Base-by-base conservation (phyloP, 2,113 vertebrate genomes). In the Platysternon megacephalum region DNA sequence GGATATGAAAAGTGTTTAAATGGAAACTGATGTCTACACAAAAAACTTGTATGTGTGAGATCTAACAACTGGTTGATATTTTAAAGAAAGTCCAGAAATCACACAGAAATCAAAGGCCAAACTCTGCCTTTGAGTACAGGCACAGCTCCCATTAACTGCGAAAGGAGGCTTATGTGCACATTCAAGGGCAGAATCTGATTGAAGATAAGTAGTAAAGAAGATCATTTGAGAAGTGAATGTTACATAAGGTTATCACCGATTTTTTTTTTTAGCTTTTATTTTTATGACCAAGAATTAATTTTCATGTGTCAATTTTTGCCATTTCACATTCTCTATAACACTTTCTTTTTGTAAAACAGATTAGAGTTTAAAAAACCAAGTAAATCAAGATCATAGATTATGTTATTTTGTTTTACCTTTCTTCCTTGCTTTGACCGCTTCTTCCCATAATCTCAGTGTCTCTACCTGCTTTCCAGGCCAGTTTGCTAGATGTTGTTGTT, bases 391-490 rank as follows among this genome's bases (percentile, higher is more conserved):
- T 1, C 0, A 0, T 2, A 84, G 76, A 0, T 22, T 39, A 35
- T 21, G n/a, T 72, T 72, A 87, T 22, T 96, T 79, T 92, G 84
- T 61, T 98, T 98, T 98, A 98, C 98, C 98, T 98, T 98, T 98
- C 97, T 98, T 98, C 91, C 98, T 98, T 0, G 98, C 98, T 98
- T 98, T 98, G 96, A 98, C 98, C 91, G 98, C 98, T 96, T 98
- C 98, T 98, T 98, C 98, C 98, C 98, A 98, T 84, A 98, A 97
- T 90, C 98, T 98, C 98, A 98, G 92, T 84, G 98, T 98, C 96
- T 98, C 98, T 92, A 98, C 98, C 97, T 98, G 98, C 97, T 98
- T 98, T 89, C 98, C 98, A 85, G 98, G 98, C 98, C 98, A 98
- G 96, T 98, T 98, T n/a, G 98, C 97, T 79, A 98, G 98, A 6